Evolutionary conservation across 2,797 vertebrate genomes (phyloP).

Genomic region (Sitta carolinensis): DNA sequence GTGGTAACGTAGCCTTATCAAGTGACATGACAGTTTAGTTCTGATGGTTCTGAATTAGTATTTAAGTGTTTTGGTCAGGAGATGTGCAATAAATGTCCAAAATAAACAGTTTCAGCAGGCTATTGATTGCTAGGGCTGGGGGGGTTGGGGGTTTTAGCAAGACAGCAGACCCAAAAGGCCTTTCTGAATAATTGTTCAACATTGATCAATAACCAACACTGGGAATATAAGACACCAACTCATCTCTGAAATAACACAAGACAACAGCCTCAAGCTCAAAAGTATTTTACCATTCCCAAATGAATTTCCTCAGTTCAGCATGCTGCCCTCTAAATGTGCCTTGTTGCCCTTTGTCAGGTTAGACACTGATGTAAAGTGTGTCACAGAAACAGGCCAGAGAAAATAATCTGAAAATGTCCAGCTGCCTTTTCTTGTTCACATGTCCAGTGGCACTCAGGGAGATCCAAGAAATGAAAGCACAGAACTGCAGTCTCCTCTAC

Average conservation of each 20-base stretch:
- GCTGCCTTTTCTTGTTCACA: not conserved
- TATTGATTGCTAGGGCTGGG: not conserved
- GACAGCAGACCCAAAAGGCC: not conserved
- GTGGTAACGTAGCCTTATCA: rapidly evolving
- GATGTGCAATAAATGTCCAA: not conserved
- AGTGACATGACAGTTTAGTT: not conserved
- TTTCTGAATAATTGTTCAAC: not conserved
- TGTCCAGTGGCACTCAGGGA: not conserved
- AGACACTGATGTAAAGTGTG: not conserved
- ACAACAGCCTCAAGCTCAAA: not conserved
- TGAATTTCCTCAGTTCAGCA: not conserved
- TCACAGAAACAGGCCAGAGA: not conserved
- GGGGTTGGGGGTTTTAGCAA: not conserved
- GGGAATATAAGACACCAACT: not conserved
- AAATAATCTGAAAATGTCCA: not conserved
- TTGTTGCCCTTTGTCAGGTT: not conserved
- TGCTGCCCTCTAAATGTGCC: not conserved
- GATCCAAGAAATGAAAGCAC: not conserved
- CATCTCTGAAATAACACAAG: not conserved
- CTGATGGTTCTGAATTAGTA: not conserved
- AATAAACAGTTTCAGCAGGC: not conserved
- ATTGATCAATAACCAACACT: not conserved
- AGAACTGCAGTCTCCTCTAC: not conserved
- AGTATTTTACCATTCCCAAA: not conserved
- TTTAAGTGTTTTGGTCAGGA: not conserved